phyloP scores from a whole-genome alignment of 2,888 invertebrate genomes.

The Caenorhabditis sinica region DNA sequence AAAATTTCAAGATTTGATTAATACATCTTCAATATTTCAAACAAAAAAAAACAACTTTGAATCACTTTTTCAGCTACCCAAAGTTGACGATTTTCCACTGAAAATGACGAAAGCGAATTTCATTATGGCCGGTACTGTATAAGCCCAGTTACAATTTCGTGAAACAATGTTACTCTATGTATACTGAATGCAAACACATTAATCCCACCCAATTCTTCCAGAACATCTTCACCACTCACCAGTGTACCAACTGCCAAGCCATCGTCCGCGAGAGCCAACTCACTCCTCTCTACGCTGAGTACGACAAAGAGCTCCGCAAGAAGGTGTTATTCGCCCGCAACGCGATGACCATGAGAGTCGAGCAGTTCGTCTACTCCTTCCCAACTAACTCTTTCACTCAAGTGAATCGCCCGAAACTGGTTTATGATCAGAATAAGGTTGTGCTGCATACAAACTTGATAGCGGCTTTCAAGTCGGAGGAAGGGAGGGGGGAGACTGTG shows the following conservation, averaged over 20 bases:
- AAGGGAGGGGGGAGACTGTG: not conserved
- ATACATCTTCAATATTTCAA: no score
- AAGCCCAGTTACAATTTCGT: no score
- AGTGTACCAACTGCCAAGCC: not conserved
- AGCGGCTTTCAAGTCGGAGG: not conserved
- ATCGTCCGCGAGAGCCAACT: not conserved
- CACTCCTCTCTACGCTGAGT: not conserved
- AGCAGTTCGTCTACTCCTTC: not conserved
- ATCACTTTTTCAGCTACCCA: no score
- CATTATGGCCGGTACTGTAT: no score
- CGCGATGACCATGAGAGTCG: not conserved
- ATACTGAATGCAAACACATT: no score
- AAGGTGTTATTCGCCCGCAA: not conserved
- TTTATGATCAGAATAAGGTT: not conserved
- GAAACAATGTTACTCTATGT: no score
- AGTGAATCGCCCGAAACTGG: not conserved
- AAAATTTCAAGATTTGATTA: no score
- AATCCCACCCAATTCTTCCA: no score
- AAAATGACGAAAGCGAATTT: no score
- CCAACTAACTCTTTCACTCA: not conserved
- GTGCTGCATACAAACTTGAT: not conserved
- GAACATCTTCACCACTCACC: not conserved
- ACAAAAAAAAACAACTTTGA: no score
- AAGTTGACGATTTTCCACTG: no score
- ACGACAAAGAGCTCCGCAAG: not conserved